A percentile compares a stretch with the other conserved stretches of the same genome.
Evolutionary conservation across 2,888 invertebrate species (phyloP).

Genomic region (Aleiodes leptofemur): DNA sequence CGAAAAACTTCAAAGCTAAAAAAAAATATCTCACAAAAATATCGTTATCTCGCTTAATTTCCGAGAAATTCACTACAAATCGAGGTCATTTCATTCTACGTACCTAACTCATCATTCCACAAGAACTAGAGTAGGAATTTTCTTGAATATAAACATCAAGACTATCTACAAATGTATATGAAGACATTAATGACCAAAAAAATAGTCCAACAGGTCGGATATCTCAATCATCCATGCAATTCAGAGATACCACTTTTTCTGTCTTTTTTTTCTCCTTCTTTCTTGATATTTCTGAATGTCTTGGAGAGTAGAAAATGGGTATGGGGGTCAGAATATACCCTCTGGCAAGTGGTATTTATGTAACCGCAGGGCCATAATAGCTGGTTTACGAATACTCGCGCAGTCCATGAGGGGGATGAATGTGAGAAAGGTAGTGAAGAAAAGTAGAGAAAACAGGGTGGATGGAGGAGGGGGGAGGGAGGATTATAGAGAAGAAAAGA

Average conservation of each 20-base stretch:
- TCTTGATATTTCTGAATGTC: constrained; percentile 12
- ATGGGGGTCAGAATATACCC: constrained; percentile 23
- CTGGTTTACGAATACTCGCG: constrained; percentile 17
- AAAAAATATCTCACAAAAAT: too few species aligned
- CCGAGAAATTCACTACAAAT: too few species aligned
- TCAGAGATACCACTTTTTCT: neutral
- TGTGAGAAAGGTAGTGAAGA: constrained; percentile 5
- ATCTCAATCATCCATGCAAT: constrained; percentile 32
- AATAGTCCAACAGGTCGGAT: constrained; percentile 25
- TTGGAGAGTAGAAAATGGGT: constrained; percentile 24
- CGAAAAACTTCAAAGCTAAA: too few species aligned
- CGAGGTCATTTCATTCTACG: too few species aligned
- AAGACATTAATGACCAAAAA: neutral
- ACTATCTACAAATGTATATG: neutral
- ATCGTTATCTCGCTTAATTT: too few species aligned
- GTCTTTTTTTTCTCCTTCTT: constrained; percentile 1
- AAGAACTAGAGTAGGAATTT: too few species aligned
- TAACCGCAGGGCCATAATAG: constrained; percentile 32
- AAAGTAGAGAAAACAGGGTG: neutral
- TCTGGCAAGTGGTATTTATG: constrained; percentile 40
- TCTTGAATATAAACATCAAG: neutral
- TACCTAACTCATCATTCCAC: too few species aligned
- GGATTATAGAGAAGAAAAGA: constrained; percentile 30
- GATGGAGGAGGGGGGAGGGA: neutral
- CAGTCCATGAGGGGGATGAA: constrained; percentile 14